These are phyloP conservation scores for Harpegnathos saltator DNA, from an alignment of 1,140 invertebrate genomes.

Conservation along the genomic window DNA sequence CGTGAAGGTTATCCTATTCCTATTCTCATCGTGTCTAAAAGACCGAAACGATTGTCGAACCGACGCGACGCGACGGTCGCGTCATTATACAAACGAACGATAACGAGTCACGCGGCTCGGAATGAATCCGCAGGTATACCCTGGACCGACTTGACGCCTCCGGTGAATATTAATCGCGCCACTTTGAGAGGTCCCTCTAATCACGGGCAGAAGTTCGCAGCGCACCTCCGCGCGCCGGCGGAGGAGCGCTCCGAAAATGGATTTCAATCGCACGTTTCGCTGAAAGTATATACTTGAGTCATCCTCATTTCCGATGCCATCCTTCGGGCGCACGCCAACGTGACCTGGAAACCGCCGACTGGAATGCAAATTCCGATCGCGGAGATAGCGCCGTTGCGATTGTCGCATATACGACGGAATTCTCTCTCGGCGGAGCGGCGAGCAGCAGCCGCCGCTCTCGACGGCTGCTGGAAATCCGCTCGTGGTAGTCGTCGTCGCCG, in stretches of 20 bases:
- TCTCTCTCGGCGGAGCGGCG: background rate
- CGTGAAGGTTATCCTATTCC: too few relatives aligned
- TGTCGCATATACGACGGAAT: background rate
- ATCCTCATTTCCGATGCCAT: conserved; percentile 47
- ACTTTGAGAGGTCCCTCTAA: background rate
- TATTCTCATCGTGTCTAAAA: too few relatives aligned
- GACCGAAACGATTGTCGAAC: too few relatives aligned
- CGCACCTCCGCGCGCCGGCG: too few relatives aligned
- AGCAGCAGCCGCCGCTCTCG: background rate
- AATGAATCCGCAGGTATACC: background rate
- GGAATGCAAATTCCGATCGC: conserved; percentile 47
- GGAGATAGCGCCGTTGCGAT: conserved; percentile 15
- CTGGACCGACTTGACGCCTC: too few relatives aligned
- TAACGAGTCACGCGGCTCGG: too few relatives aligned
- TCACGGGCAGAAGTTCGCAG: background rate
- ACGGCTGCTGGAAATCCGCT: conserved; percentile 16
- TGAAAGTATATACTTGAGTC: conserved; percentile 21
- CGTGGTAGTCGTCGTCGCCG: conserved; percentile 28
- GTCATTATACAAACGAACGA: too few relatives aligned
- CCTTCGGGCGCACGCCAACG: background rate
- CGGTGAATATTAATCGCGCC: background rate
- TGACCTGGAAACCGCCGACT: conserved; percentile 29
- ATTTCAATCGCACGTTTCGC: background rate
- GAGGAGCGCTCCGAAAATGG: background rate
- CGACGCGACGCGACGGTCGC: too few relatives aligned